These are phyloP conservation scores for Sweltsa coloradensis DNA, from an alignment of 1,140 invertebrate genomes.

Conservation along the genomic window DNA sequence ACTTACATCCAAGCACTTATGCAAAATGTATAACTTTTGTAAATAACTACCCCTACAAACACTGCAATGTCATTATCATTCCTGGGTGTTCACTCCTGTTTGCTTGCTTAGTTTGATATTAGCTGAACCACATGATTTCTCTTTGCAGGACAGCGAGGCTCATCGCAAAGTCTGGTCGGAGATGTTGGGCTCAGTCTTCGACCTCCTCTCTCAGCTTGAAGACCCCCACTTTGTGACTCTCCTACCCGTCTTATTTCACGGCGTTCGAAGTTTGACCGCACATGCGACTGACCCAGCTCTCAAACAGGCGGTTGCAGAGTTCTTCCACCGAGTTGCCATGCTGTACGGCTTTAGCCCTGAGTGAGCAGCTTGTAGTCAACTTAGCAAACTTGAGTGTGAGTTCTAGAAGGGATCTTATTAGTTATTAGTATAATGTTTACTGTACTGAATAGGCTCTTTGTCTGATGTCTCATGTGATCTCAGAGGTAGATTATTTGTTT, in stretches of 20 bases:
- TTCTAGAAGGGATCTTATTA: too few species aligned
- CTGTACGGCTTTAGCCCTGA: slow-evolving; percentile 41
- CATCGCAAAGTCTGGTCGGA: slow-evolving; percentile 50
- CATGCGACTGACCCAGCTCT: slow-evolving; percentile 44
- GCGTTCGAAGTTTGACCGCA: slow-evolving; percentile 44
- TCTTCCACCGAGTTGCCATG: slow-evolving; percentile 43
- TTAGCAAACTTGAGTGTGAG: too few species aligned
- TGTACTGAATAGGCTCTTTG: too few species aligned
- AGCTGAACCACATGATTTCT: not conserved
- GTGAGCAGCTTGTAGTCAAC: too few species aligned
- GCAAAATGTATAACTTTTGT: too few species aligned
- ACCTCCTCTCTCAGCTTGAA: slow-evolving; percentile 40
- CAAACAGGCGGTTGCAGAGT: slow-evolving; percentile 42
- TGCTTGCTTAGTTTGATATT: too few species aligned
- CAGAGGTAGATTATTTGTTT: too few species aligned
- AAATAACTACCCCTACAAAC: not conserved
- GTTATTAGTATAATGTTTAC: too few species aligned
- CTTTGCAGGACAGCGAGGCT: slow-evolving; percentile 46
- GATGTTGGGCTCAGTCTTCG: slow-evolving; percentile 42
- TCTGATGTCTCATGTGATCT: too few species aligned
- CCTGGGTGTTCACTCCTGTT: slow-evolving; percentile 1
- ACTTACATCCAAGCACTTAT: too few species aligned
- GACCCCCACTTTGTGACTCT: slow-evolving; percentile 42
- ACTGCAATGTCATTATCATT: slow-evolving; percentile 3
- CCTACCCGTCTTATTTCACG: slow-evolving; percentile 47